Percentiles rank a stretch among this genome's conserved stretches.
These are phyloP conservation scores for Acholoe squamosa DNA, from an alignment of 2,888 invertebrate genomes.

Conservation along the genomic window DNA sequence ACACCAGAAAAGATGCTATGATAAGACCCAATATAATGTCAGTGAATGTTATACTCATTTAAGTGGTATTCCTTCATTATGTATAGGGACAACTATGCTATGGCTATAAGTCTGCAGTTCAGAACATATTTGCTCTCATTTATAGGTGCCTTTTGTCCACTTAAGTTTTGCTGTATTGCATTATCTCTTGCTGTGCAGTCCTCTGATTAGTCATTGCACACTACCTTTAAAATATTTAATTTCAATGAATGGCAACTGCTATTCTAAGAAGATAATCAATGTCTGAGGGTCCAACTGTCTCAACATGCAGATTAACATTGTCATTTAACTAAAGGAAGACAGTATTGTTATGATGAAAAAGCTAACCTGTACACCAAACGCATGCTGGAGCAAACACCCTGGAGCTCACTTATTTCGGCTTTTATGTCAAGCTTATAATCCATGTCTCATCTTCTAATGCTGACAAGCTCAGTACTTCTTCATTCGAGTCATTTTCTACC, in stretches of 20 bases:
- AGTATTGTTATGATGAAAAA: slow-evolving; percentile 34
- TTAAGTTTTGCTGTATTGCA: slow-evolving; percentile 48
- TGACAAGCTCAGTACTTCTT: too few species aligned
- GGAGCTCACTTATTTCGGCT: slow-evolving; percentile 7
- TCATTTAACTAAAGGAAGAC: slow-evolving; percentile 22
- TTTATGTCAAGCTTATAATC: background rate
- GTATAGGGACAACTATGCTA: background rate
- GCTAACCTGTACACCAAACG: slow-evolving; percentile 8
- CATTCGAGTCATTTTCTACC: too few species aligned
- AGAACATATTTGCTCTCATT: slow-evolving; percentile 18
- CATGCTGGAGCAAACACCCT: slow-evolving; percentile 41
- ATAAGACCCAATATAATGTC: background rate
- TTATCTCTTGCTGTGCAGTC: background rate
- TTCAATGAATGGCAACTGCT: background rate
- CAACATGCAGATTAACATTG: background rate
- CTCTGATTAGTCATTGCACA: slow-evolving; percentile 5
- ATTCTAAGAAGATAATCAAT: background rate
- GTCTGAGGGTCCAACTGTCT: background rate
- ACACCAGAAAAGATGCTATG: background rate
- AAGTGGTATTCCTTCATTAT: background rate
- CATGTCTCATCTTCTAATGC: background rate
- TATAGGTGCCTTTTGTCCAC: slow-evolving; percentile 39
- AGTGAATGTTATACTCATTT: slow-evolving; percentile 22
- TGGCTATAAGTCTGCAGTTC: background rate
- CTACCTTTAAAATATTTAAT: background rate